phyloP scores from a whole-genome alignment of 2,797 vertebrate genomes.

The Girardinus metallicus region DNA sequence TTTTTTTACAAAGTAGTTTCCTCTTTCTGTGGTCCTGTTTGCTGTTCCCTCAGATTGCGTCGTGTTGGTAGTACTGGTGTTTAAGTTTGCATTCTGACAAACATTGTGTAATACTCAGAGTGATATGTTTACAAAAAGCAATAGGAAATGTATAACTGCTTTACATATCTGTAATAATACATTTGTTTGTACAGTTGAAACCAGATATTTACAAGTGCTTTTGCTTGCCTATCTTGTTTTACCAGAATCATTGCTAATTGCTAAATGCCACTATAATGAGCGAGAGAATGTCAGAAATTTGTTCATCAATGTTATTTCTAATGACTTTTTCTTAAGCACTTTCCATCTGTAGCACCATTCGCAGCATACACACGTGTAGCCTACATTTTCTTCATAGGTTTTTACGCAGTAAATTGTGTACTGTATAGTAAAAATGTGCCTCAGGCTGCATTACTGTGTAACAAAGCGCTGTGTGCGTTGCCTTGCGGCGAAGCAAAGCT shows the following conservation, averaged over 20 bases:
- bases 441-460: neutral
- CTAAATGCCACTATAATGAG: neutral
- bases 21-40: neutral
- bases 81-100: neutral
- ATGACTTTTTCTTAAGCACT: neutral
- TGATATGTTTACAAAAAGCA: neutral
- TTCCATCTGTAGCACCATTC: neutral
- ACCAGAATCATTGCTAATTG: neutral
- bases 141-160: neutral
- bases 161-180: neutral
- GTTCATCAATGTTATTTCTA: neutral
- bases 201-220: neutral
- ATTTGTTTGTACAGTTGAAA: neutral
- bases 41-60: neutral
- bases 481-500: constrained; percentile 2
- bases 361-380: neutral
- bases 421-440: neutral
- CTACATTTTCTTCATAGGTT: neutral
- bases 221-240: too few species aligned
- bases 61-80: neutral
- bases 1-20: neutral
- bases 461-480: neutral
- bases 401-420: neutral
- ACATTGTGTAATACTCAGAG: neutral
- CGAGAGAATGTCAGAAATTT: neutral